These are phyloP conservation scores for Limanda limanda DNA, from an alignment of 2,113 vertebrate genomes.

Conservation along the genomic window DNA sequence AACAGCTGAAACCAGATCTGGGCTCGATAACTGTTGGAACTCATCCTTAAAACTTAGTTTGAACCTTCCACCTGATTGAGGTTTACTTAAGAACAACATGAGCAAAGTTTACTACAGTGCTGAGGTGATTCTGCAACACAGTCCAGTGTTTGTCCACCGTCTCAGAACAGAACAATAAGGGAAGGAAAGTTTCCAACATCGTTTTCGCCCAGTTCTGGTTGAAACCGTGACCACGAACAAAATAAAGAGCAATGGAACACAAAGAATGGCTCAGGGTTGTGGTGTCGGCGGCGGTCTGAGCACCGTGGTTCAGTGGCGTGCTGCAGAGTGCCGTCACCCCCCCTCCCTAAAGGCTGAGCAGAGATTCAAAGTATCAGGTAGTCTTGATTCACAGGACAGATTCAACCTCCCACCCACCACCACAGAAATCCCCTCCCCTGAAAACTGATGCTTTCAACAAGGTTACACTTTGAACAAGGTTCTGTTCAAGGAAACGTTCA, in stretches of 20 bases:
- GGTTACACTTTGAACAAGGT: neutral
- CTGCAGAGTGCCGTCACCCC: neutral
- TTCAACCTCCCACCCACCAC: neutral
- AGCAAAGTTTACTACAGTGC: neutral
- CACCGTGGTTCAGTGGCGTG: conserved; percentile 35
- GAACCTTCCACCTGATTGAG: neutral
- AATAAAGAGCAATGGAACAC: conserved; percentile 25
- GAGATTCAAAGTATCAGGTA: neutral
- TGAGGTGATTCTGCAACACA: conserved; percentile 3
- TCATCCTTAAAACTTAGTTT: no score
- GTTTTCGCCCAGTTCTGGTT: conserved; percentile 24
- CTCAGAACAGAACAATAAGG: conserved; percentile 4
- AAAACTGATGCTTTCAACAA: neutral
- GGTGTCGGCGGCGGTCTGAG: conserved; percentile 14
- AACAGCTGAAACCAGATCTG: conserved; percentile 46
- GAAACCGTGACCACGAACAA: conserved; percentile 16
- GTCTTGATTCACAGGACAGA: neutral
- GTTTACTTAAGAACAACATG: neutral
- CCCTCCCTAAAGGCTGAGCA: no score
- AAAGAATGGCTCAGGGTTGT: conserved; percentile 39
- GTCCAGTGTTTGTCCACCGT: conserved; percentile 11
- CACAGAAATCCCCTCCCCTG: no score
- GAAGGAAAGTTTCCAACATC: neutral
- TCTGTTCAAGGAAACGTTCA: no score
- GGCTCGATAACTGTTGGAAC: neutral